A percentile compares a stretch with the other conserved stretches of the same genome.
These are phyloP conservation scores for Argentina silus DNA, from an alignment of 2,797 vertebrate species.

Conservation along the genomic window DNA sequence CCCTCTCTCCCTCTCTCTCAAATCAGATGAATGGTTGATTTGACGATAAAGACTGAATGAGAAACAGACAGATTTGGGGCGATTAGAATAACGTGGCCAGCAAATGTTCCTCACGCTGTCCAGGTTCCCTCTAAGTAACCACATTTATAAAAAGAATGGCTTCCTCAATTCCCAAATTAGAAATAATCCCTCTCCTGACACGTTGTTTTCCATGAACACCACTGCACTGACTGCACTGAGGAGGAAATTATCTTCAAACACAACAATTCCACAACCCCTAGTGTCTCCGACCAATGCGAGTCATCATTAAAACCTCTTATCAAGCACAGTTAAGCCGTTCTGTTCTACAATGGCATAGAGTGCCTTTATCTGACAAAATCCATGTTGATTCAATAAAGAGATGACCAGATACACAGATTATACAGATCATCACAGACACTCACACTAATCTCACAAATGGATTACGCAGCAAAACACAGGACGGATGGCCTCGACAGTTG, in stretches of 20 bases:
- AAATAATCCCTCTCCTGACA: slow-evolving; percentile 43
- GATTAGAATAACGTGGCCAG: slow-evolving; percentile 1
- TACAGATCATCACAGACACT: neutral
- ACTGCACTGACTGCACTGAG: slow-evolving; percentile 4
- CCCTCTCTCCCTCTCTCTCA: too few relatives aligned
- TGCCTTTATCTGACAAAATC: slow-evolving; percentile 8
- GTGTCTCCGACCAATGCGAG: neutral
- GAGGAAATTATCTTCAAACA: slow-evolving; percentile 49
- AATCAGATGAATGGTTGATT: neutral
- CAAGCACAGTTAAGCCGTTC: neutral
- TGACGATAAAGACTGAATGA: slow-evolving; percentile 31
- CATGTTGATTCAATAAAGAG: slow-evolving; percentile 10
- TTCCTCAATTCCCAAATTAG: slow-evolving; percentile 55
- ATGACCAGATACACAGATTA: neutral
- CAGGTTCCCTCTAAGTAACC: slow-evolving; percentile 25
- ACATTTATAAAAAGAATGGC: slow-evolving; percentile 46
- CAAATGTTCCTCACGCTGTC: slow-evolving; percentile 26
- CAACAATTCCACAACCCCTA: slow-evolving; percentile 27
- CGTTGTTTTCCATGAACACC: slow-evolving; percentile 31
- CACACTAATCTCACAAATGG: slow-evolving; percentile 45
- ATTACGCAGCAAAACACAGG: slow-evolving; percentile 22
- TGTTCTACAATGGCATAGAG: neutral
- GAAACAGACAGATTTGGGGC: slow-evolving; percentile 24
- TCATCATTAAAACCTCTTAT: neutral
- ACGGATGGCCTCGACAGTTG: neutral